These are phyloP conservation scores for Subacronicta megacephala DNA, from an alignment of 2,888 invertebrate genomes.

Conservation along the genomic window DNA sequence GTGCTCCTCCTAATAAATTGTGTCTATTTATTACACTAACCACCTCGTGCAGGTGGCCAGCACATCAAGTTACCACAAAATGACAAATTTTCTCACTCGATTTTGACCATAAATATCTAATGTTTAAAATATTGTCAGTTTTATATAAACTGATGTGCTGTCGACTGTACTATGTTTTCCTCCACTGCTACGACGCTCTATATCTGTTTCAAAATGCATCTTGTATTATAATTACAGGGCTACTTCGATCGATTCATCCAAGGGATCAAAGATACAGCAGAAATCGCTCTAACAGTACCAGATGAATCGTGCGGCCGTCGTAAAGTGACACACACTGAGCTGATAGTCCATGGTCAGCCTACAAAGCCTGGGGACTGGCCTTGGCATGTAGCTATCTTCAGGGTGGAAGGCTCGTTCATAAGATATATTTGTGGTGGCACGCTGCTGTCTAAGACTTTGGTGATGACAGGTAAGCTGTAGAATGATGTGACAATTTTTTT, in stretches of 20 bases:
- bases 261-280: conserved; percentile 56
- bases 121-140: no score
- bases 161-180: no score
- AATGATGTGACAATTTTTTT: no score
- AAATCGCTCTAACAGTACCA: conserved; percentile 45
- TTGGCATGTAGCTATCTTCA: conserved; percentile 78
- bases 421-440: conserved; percentile 79
- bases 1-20: no score
- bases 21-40: no score
- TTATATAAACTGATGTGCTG: no score
- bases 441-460: conserved; percentile 65
- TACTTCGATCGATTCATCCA: conserved; percentile 44
- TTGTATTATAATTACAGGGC: conserved; percentile 51
- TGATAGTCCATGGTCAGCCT: conserved; percentile 71
- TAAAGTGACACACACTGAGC: conserved; percentile 65
- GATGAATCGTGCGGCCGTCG: conserved; percentile 68
- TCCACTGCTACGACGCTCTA: no score
- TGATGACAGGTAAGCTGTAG: conserved; percentile 71
- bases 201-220: no score
- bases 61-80: no score
- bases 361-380: conserved; percentile 80
- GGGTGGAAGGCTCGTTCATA: conserved; percentile 52
- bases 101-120: no score
- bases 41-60: no score
- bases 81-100: no score